phyloP scores from a whole-genome alignment of 2,797 vertebrate species.

The Scomberomorus guttatus region DNA sequence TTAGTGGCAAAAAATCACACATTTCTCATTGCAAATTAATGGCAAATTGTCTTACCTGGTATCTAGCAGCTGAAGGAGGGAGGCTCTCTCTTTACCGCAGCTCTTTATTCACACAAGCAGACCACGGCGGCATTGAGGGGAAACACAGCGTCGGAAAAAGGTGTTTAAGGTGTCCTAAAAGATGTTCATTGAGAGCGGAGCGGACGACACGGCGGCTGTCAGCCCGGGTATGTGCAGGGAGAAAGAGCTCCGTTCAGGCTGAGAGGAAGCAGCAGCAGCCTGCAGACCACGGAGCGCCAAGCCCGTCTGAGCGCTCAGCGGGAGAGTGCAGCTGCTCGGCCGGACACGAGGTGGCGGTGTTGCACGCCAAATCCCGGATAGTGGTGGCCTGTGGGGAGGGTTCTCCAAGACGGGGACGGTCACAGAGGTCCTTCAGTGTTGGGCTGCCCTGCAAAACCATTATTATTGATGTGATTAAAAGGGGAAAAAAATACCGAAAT shows the following conservation, averaged over 20 bases:
- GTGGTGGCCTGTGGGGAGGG: background rate
- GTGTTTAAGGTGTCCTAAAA: slow-evolving; percentile 34
- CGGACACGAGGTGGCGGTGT: slow-evolving; percentile 69
- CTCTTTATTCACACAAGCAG: slow-evolving; percentile 27
- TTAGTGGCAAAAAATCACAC: slow-evolving; percentile 17
- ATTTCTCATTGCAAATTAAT: slow-evolving; percentile 22
- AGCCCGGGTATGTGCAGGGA: slow-evolving; percentile 30
- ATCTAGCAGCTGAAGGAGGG: slow-evolving; percentile 34
- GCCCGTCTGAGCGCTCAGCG: slow-evolving; percentile 64
- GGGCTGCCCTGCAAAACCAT: no score
- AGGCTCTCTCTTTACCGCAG: slow-evolving; percentile 42
- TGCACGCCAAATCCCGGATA: slow-evolving; percentile 1
- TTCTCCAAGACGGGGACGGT: background rate
- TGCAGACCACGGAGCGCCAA: slow-evolving; percentile 66
- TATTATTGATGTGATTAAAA: no score
- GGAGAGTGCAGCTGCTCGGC: slow-evolving; percentile 52
- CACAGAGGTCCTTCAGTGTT: background rate
- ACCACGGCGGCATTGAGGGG: slow-evolving; percentile 9
- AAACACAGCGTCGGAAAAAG: slow-evolving; percentile 14
- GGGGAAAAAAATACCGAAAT: no score
- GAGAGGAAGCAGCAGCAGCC: slow-evolving; percentile 49
- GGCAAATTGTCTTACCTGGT: slow-evolving; percentile 68
- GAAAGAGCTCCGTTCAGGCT: slow-evolving; percentile 28
- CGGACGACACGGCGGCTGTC: slow-evolving; percentile 19
- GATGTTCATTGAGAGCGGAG: slow-evolving; percentile 53